These are phyloP conservation scores for Tribolium madens DNA, from an alignment of 1,140 invertebrate species.

Conservation along the genomic window DNA sequence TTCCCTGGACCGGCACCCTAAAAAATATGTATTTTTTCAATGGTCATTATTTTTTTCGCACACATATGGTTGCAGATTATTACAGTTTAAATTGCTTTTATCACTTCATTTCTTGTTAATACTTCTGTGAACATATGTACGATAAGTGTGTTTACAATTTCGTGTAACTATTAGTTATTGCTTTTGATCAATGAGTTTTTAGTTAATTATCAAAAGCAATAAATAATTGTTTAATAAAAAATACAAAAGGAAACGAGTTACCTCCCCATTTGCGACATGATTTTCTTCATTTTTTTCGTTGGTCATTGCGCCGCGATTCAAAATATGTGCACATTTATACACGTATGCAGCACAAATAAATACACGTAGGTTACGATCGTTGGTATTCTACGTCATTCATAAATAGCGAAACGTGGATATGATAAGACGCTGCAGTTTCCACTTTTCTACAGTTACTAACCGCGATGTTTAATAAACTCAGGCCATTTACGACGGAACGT, in stretches of 20 bases:
- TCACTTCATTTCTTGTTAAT: no score
- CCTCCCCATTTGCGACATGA: neutral
- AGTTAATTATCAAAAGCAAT: neutral
- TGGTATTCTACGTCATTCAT: slow-evolving; percentile 21
- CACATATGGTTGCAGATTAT: no score
- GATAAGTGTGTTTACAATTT: no score
- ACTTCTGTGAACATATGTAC: no score
- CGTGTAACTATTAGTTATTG: neutral
- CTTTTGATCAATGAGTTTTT: no score
- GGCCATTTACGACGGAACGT: neutral
- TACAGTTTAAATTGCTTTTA: no score
- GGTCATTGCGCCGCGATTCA: neutral
- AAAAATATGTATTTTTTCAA: slow-evolving; percentile 16
- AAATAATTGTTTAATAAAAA: neutral
- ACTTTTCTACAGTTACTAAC: slow-evolving; percentile 9
- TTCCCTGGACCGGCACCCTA: slow-evolving; percentile 71
- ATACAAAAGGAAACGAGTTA: neutral
- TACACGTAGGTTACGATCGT: slow-evolving; percentile 20
- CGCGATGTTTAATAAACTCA: neutral
- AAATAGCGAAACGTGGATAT: slow-evolving; percentile 28
- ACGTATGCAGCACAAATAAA: slow-evolving; percentile 23
- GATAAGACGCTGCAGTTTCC: slow-evolving; percentile 25
- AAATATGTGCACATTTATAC: slow-evolving; percentile 18
- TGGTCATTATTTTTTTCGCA: no score
- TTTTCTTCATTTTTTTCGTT: slow-evolving; percentile 7